Base-by-base conservation (phyloP, 2,113 vertebrate species). In the Parotia lawesii region DNA sequence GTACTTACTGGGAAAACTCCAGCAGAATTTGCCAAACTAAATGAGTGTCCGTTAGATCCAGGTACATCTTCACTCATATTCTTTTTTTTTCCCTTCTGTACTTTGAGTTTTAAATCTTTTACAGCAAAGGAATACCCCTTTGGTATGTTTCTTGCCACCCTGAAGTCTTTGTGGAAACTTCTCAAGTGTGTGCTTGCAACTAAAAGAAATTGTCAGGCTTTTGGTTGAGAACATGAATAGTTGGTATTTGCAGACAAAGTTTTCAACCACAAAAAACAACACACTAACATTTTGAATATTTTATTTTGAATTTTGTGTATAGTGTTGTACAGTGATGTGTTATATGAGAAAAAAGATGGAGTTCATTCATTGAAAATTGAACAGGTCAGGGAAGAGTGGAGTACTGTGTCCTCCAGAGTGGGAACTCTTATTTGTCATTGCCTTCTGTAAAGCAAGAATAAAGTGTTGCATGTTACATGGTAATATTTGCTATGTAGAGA, bases 31-130 rank as follows among this genome's bases (percentile, higher is more conserved):
- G 98, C 99, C 48, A 99, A 99, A 84, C 98, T 99, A 24, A 99
- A 99, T 0, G 99, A 99, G 84, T 99, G 99, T 92, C 99, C 99
- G 3, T 97, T 99, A 91, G 99, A 99, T 97, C 99, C 99, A 98
- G 99, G 99, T 99, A 97, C 3, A 0, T 69, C 71, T 77, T 65
- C 37, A 42, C 11, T 90, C 15, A 2, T 22, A 1, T 44, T 31
- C 6, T 85, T 48, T 37, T 58, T 81, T 67, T 37, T 16, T 16
- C 15, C 2, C 18, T 38, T 44, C 27, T 80, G 2, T 45, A 12
- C 22, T 50, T 92, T 57, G 28, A 60, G 9, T 78, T 77, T 69
- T 80, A n/a, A 33, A 13, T 61, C 0, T 28, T 74, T 42, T 78
- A 44, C 19, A 28, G 12, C 38, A 67, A 54, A 60, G 22, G 72